Base-by-base conservation (phyloP, 2,797 vertebrate genomes). In the Dendrocincla fuliginosa region DNA sequence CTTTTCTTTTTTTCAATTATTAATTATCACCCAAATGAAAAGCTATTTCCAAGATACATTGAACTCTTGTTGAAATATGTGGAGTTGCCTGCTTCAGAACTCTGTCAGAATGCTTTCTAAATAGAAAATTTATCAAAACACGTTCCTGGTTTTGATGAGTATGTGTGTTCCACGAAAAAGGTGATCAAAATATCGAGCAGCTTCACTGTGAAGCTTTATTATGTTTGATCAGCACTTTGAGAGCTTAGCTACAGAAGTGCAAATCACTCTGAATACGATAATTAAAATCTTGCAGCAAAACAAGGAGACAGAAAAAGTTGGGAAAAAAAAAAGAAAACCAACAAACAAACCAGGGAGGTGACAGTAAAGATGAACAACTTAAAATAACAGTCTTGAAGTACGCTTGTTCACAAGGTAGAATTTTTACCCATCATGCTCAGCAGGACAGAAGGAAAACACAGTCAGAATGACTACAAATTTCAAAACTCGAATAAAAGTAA, bases 211-310 rank as follows among this genome's bases (percentile, higher is more conserved):
- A 90, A 75, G 41, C 41, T 85, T 90, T 90, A 91, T 96, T 96
- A 93, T 83, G 71, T 94, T 96, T 91, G 93, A 94, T 93, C 85
- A 93, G 52, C 39, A 53, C 41, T 90, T 94, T 90, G 79, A 91
- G 27, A 83, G 17, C 23, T 56, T 49, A 59, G 69, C 57, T 77
- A 84, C 16, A 87, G 76, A 96, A 80, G 71, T 85, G 60, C 76
- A 93, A 80, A 91, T 91, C 1, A 0, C 27, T 91, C 13, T 78
- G 87, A 65, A 41, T 65, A 47, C 1, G 46, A 53, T 78, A 71
- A 73, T 69, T 84, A 60, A 75, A 73, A 73, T 73, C 39, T 73
- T 33, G 23, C 8, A 53, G 46, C 33, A 84, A 71, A 90, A 71
- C 35, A 71, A 60, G 67, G 22, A 59, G 30, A 35, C 25, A 47